A percentile compares a stretch with the other conserved stretches of the same genome.
phyloP scores from a whole-genome alignment of 2,797 vertebrate species.

The Microctenopoma stevenorrisi region DNA sequence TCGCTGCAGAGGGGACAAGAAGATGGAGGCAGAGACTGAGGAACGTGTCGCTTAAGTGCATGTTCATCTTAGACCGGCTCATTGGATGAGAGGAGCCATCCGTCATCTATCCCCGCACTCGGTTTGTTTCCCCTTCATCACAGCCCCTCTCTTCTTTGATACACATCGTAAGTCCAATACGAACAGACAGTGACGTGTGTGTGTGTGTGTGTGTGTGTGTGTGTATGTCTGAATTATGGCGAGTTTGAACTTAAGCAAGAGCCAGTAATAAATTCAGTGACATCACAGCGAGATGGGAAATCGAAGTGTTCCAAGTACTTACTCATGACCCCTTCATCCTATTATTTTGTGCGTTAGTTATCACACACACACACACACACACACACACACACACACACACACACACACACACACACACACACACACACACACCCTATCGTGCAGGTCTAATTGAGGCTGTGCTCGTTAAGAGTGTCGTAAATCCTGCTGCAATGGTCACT shows the following conservation, averaged over 20 bases:
- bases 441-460: conserved; percentile 81
- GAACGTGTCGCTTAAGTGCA: conserved; percentile 38
- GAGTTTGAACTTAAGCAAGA: conserved; percentile 65
- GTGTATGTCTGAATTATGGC: conserved; percentile 73
- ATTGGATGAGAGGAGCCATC: conserved; percentile 66
- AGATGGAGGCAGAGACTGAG: conserved; percentile 44
- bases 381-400: conserved; percentile 30
- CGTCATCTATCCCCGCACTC: conserved; percentile 65
- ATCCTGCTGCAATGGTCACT: conserved; percentile 68
- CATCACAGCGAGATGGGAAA: conserved; percentile 78
- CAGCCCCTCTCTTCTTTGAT: conserved; percentile 42
- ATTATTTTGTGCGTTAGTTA: conserved; percentile 45
- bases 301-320: conserved; percentile 72
- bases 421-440: conserved; percentile 38
- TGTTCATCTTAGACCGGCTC: conserved; percentile 61
- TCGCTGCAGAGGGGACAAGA: conserved; percentile 47
- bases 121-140: conserved; percentile 71
- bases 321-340: conserved; percentile 67
- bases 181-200: conserved; percentile 50
- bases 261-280: conserved; percentile 78
- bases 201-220: conserved; percentile 39
- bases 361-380: conserved; percentile 35
- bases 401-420: conserved; percentile 2
- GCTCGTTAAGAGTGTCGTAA: conserved; percentile 69
- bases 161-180: conserved; percentile 57